phyloP scores from a whole-genome alignment of 1,140 invertebrate species.

The Hycleus cichorii region DNA sequence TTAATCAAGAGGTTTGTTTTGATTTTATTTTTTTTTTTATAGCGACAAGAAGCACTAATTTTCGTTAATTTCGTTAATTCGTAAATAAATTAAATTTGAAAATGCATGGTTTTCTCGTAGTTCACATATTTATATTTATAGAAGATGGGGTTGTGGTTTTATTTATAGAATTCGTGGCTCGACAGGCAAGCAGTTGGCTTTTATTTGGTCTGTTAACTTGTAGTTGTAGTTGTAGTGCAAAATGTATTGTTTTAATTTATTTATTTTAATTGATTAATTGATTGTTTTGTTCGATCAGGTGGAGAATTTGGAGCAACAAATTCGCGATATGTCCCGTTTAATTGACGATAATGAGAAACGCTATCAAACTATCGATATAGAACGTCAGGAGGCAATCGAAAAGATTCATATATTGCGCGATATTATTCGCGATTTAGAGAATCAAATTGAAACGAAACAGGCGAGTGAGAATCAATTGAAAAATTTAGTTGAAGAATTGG shows the following conservation, averaged over 20 bases:
- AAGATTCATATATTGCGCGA: conserved; percentile 66
- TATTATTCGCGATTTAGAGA: conserved; percentile 67
- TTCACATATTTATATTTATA: too few relatives aligned
- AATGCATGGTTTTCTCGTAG: too few relatives aligned
- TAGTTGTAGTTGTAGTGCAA: not conserved
- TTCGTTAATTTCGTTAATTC: too few relatives aligned
- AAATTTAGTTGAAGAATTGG: conserved; percentile 42
- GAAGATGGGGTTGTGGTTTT: too few relatives aligned
- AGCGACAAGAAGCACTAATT: too few relatives aligned
- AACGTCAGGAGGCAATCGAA: conserved; percentile 60
- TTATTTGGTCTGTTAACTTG: not conserved
- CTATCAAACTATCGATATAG: conserved; percentile 52
- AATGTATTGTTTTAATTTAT: too few relatives aligned
- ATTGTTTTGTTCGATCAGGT: conserved; percentile 44
- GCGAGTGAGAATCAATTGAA: conserved; percentile 41
- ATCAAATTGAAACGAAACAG: conserved; percentile 57
- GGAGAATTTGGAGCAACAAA: conserved; percentile 60
- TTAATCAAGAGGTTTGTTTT: conserved; percentile 47
- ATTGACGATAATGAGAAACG: conserved; percentile 52
- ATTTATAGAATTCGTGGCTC: too few relatives aligned
- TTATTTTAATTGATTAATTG: not conserved
- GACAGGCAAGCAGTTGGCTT: too few relatives aligned
- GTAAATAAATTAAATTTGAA: too few relatives aligned
- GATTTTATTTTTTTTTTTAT: too few relatives aligned
- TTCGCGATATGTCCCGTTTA: conserved; percentile 56